Evolutionary conservation across 2,888 invertebrate species (phyloP).

Genomic region (Dryomyza anilis): DNA sequence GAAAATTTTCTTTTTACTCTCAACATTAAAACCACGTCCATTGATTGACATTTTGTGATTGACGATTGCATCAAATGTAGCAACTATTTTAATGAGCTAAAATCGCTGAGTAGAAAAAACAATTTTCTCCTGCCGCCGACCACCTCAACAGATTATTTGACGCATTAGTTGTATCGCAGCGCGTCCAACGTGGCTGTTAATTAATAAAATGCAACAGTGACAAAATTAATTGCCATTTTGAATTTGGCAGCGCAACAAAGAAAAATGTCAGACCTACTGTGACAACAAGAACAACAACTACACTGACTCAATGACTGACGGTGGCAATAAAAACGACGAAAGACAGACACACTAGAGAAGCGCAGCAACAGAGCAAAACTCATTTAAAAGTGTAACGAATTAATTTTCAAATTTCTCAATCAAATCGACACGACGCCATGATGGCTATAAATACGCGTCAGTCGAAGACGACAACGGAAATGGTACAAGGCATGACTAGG

Average conservation of each 20-base stretch:
- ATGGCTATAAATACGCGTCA: background rate
- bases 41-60: too few species aligned
- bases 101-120: too few species aligned
- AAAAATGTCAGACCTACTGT: constrained; percentile 48
- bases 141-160: background rate
- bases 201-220: constrained; percentile 27
- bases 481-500: background rate
- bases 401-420: constrained; percentile 36
- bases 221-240: constrained; percentile 55
- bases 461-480: background rate
- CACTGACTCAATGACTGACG: background rate
- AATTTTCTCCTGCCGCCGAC: background rate
- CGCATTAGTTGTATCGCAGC: too few species aligned
- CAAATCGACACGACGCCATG: constrained; percentile 17
- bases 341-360: too few species aligned
- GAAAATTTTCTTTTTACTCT: too few species aligned
- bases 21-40: too few species aligned
- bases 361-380: constrained; percentile 7
- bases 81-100: too few species aligned
- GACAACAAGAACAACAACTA: background rate
- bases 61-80: too few species aligned
- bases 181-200: constrained; percentile 20
- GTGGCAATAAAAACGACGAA: constrained; percentile 7
- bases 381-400: constrained; percentile 33
- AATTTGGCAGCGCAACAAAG: constrained; percentile 56